These are phyloP conservation scores for Drosophila prolongata DNA, from an alignment of 2,888 invertebrate species.

Conservation along the genomic window DNA sequence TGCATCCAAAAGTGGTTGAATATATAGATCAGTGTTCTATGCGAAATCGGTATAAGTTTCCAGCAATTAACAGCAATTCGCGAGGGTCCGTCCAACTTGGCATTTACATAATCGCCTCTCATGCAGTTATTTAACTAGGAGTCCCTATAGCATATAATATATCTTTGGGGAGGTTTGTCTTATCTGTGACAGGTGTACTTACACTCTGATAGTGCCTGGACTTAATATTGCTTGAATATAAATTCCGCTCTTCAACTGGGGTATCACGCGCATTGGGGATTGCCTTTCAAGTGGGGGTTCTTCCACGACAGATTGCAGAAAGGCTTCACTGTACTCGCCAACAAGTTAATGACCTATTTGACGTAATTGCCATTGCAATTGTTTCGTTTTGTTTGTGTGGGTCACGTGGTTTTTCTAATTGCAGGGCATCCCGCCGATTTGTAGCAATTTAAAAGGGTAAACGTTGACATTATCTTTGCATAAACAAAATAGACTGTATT, in stretches of 20 bases:
- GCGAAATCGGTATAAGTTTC: neutral
- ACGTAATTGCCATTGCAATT: conserved; percentile 27
- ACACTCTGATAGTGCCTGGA: conserved; percentile 32
- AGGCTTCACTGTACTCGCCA: conserved; percentile 27
- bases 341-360: conserved; percentile 56
- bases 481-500: conserved; percentile 1
- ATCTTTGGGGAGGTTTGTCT: conserved; percentile 36
- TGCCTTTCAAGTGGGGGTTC: conserved; percentile 9
- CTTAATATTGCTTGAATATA: conserved; percentile 26
- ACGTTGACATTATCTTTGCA: neutral
- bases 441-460: conserved; percentile 6
- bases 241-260: neutral
- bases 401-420: conserved; percentile 55
- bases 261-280: conserved; percentile 23
- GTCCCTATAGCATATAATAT: conserved; percentile 25
- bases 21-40: neutral
- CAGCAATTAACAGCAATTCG: conserved; percentile 21
- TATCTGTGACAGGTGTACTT: conserved; percentile 49
- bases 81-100: neutral
- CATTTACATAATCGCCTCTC: conserved; percentile 34
- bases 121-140: conserved; percentile 44
- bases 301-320: conserved; percentile 2
- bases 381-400: conserved; percentile 36
- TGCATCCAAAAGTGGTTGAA: conserved; percentile 6
- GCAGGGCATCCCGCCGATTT: neutral